Evolutionary conservation across 2,113 vertebrate genomes (phyloP).

Genomic region (Chionis minor): DNA sequence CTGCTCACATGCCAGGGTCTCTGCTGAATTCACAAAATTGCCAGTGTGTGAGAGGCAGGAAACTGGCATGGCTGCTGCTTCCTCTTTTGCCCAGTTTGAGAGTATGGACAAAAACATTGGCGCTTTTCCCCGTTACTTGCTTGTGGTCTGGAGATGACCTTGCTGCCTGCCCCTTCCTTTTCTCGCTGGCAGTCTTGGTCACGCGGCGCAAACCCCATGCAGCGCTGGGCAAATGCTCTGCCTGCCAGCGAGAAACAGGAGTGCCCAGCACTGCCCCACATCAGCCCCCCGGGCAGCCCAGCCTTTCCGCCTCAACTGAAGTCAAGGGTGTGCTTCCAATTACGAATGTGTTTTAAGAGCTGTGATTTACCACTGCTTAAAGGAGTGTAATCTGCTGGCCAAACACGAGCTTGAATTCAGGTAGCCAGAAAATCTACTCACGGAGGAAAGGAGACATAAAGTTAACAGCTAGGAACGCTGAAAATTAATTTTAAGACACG

Average conservation of each 20-base stretch:
- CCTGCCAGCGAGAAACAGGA: background rate
- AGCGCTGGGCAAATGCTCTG: background rate
- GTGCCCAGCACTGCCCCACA: background rate
- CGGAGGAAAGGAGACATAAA: background rate
- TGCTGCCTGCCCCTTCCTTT: background rate
- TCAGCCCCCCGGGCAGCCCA: background rate
- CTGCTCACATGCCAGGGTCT: background rate
- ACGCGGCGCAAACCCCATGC: accelerated
- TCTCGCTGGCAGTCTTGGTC: background rate
- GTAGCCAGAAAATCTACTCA: background rate
- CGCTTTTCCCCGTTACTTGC: background rate
- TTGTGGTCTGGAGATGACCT: background rate
- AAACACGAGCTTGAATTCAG: background rate
- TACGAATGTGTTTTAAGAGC: background rate
- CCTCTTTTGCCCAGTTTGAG: background rate
- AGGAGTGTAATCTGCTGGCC: background rate
- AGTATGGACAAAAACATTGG: background rate
- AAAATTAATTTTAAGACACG: background rate
- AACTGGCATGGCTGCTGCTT: background rate
- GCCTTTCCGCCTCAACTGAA: background rate
- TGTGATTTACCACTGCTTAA: background rate
- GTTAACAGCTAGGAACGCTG: background rate
- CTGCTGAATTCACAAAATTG: background rate
- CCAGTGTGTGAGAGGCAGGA: background rate
- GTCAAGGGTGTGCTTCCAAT: background rate